phyloP scores from a whole-genome alignment of 2,113 vertebrate genomes.

The Eublepharis macularius region DNA sequence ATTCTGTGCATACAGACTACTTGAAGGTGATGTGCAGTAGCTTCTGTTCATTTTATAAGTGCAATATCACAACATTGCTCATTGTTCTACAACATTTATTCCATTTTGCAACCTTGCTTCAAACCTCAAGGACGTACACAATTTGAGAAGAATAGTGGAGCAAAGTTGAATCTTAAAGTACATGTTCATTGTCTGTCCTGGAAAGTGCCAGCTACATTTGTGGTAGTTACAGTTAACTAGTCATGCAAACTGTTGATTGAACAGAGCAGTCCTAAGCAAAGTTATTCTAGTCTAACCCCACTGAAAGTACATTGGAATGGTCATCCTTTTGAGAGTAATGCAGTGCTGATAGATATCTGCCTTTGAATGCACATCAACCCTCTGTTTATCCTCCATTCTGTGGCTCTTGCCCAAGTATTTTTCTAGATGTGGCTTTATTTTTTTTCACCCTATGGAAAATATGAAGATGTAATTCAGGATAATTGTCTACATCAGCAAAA shows the following conservation, averaged over 20 bases:
- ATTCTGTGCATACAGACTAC: too few species aligned
- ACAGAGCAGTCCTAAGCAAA: too few species aligned
- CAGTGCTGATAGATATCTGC: not conserved
- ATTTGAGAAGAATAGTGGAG: not conserved
- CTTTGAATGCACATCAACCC: not conserved
- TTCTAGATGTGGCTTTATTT: not conserved
- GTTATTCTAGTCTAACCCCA: too few species aligned
- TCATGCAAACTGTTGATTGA: not conserved
- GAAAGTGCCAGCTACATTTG: not conserved
- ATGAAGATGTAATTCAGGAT: too few species aligned
- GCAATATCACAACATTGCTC: not conserved
- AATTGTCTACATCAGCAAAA: not conserved
- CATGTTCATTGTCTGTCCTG: not conserved
- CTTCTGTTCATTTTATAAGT: not conserved
- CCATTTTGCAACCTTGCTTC: not conserved
- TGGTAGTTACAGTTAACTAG: not conserved
- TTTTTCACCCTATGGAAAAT: not conserved
- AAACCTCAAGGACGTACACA: not conserved
- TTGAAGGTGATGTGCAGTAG: too few species aligned
- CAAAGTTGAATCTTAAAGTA: not conserved
- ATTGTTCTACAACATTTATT: not conserved
- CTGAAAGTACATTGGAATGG: not conserved
- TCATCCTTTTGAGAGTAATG: not conserved
- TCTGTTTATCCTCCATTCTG: not conserved
- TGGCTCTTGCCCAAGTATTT: not conserved